Conservation (phyloP, 2,888 invertebrate genomes). For the Anaspis maculata region DNA sequence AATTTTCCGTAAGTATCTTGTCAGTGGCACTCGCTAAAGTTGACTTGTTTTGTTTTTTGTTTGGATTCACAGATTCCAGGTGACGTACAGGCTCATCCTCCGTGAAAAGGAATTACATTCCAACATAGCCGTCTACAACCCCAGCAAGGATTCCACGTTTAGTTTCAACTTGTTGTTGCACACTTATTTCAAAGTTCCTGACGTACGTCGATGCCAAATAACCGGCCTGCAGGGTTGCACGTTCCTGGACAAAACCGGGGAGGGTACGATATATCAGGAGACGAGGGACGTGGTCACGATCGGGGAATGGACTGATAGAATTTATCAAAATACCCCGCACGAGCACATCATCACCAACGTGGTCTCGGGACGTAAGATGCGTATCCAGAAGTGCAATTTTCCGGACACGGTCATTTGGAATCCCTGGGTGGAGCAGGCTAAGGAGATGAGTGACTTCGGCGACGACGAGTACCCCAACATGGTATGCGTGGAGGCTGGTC, state of each 20-base stretch:
- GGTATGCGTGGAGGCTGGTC: conserved; percentile 93
- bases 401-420: conserved; percentile 97
- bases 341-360: conserved; percentile 91
- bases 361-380: conserved; percentile 84
- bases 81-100: conserved; percentile 86
- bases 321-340: conserved; percentile 88
- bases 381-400: conserved; percentile 89
- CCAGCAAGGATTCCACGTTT: conserved; percentile 83
- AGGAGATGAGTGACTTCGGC: conserved; percentile 90
- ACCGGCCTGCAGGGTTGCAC: conserved; percentile 81
- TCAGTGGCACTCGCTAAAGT: background rate
- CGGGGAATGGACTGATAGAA: conserved; percentile 86
- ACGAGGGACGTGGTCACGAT: conserved; percentile 84
- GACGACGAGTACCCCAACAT: conserved; percentile 95
- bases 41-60: background rate
- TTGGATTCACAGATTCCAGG: conserved; percentile 61
- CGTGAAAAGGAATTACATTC: conserved; percentile 88
- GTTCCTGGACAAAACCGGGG: conserved; percentile 71
- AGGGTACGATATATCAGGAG: conserved; percentile 81
- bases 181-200: conserved; percentile 93
- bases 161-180: conserved; percentile 89
- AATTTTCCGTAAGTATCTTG: conserved; percentile 67
- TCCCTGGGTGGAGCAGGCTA: conserved; percentile 90
- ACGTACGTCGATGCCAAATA: conserved; percentile 85
- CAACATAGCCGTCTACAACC: conserved; percentile 89